Conservation (phyloP, 2,888 invertebrate species). For the Drosophila demipolita region DNA sequence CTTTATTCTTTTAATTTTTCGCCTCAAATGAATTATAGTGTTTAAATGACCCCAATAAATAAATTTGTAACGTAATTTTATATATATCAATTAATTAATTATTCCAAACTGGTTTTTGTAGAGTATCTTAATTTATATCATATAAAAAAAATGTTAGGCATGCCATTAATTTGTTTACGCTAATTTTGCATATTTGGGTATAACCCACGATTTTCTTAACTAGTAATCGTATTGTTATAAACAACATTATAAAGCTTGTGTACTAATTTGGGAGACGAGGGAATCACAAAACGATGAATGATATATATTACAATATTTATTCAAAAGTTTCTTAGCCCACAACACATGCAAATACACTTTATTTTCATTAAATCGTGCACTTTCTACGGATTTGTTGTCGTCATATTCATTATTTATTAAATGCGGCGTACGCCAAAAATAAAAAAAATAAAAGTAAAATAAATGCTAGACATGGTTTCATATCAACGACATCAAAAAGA, state of each 20-base stretch:
- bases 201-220: background rate
- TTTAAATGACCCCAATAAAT: background rate
- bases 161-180: background rate
- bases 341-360: background rate
- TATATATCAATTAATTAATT: background rate
- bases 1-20: background rate
- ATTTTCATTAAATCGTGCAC: background rate
- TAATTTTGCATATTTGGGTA: background rate
- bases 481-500: slow-evolving; percentile 13
- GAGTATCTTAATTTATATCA: background rate
- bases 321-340: background rate
- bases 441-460: background rate
- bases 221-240: background rate
- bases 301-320: background rate
- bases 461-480: background rate
- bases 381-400: slow-evolving; percentile 19
- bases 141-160: background rate
- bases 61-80: background rate
- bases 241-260: background rate
- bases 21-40: background rate
- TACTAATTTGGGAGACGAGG: background rate
- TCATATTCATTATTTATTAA: slow-evolving; percentile 22
- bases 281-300: background rate
- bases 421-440: slow-evolving; percentile 31
- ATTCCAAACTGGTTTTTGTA: background rate